Base-by-base conservation (phyloP, 2,888 invertebrate genomes). In the Harmothoe impar region DNA sequence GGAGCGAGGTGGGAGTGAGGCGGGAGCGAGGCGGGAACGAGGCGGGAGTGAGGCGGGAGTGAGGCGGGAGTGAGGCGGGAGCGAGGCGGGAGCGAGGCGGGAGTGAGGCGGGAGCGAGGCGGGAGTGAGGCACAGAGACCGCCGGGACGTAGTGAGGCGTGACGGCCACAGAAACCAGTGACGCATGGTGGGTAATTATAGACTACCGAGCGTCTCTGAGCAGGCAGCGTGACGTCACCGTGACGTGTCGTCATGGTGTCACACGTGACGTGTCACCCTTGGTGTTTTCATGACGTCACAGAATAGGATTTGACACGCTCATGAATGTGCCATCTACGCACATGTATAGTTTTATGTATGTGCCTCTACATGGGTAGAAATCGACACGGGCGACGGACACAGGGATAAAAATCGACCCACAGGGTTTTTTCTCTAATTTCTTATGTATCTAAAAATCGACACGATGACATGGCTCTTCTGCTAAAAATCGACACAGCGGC, bases 141-240 rank as follows among this genome's bases (percentile, higher is more conserved):
- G 62, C n/a, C 62, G 62, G 62, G 62, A n/a, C 77, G 77, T 31
- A 77, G 0, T 77, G 77, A 77, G 77, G 77, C 77, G 77, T 77
- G 77, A 29, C 25, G 77, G 31, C 25, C 5, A 31, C 29, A 25
- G 31, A 25, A 3, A 29, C 77, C 77, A 77, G 15, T 77, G 77
- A 62, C 17, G 77, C 77, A 25, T 77, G 77, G 3, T 25, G 29
- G 62, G 31, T 77, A 31, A 77, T 77, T 25, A 77, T 25, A 77
- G 25, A 77, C 43, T 10, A 43, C 43, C 43, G 43, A 43, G 43
- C 43, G 43, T 43, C 43, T 43, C 43, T 43, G 43, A 43, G 43
- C 43, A 43, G 43, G 43, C 31, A 77, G 29, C n/a, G 77, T 15
- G 29, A 77, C 77, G 25, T 77, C 29, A 20, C 62, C 62, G 62